phyloP scores from a whole-genome alignment of 2,113 vertebrate species.

The Cynocephalus volans region DNA sequence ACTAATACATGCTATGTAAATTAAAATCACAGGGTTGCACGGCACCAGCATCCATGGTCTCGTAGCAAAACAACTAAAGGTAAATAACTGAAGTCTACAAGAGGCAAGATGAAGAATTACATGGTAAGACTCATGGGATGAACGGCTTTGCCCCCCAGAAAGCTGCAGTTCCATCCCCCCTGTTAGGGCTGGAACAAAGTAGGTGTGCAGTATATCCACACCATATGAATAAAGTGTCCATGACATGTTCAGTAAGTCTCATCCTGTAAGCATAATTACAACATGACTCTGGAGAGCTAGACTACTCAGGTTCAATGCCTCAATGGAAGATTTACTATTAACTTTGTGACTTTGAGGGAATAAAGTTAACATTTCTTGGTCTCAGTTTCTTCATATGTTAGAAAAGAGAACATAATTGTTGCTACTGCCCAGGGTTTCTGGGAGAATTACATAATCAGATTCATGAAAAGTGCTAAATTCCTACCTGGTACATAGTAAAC shows the following conservation, averaged over 20 bases:
- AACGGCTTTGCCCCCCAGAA: background rate
- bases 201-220: background rate
- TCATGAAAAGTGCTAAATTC: background rate
- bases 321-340: background rate
- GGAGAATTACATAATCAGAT: background rate
- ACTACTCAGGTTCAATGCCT: background rate
- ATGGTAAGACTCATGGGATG: background rate
- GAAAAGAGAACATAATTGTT: background rate
- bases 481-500: background rate
- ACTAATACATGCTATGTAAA: conserved; percentile 65
- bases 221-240: background rate
- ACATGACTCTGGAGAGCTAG: background rate
- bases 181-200: background rate
- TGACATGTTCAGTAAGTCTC: background rate
- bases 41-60: background rate
- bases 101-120: background rate
- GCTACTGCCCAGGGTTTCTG: background rate
- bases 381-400: background rate
- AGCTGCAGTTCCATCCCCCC: background rate
- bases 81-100: conserved; percentile 36
- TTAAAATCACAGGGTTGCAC: conserved; percentile 65
- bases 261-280: background rate
- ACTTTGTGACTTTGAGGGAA: background rate
- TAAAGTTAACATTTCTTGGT: background rate
- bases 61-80: conserved; percentile 14